phyloP scores from a whole-genome alignment of 1,140 invertebrate genomes.

The Semibalanus balanoides region DNA sequence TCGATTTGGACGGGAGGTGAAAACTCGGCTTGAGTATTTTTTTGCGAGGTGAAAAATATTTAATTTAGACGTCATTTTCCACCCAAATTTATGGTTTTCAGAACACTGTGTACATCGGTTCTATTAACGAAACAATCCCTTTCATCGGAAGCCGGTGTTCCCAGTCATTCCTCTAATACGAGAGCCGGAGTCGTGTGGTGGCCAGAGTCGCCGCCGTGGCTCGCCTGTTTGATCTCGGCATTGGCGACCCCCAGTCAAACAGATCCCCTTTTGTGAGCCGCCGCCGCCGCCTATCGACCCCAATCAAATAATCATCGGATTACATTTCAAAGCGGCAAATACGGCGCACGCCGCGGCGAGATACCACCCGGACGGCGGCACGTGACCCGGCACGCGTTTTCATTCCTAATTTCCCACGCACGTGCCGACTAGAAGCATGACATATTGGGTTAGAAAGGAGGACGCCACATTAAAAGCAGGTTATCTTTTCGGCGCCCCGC shows the following conservation, averaged over 20 bases:
- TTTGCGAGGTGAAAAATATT: too few species aligned
- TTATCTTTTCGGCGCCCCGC: neutral
- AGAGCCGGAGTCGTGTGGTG: too few species aligned
- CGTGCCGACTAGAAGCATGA: neutral
- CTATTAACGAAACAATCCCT: too few species aligned
- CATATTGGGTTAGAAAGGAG: neutral
- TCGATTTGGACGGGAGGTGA: too few species aligned
- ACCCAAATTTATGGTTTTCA: too few species aligned
- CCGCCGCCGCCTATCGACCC: neutral
- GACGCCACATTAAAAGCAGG: neutral
- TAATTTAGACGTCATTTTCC: too few species aligned
- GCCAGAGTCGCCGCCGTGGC: too few species aligned
- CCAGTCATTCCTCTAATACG: too few species aligned
- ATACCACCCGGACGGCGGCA: neutral
- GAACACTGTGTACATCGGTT: too few species aligned
- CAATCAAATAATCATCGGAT: constrained; percentile 2
- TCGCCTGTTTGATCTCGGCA: neutral
- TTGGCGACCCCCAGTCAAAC: neutral
- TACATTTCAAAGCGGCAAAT: constrained; percentile 1
- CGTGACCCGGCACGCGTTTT: neutral
- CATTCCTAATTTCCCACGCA: constrained; percentile 1
- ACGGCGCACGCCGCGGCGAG: neutral
- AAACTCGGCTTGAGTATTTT: too few species aligned
- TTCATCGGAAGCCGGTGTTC: too few species aligned
- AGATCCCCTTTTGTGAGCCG: neutral